Conservation (phyloP, 2,888 invertebrate genomes). For the Hydrotaea diabolus region DNA sequence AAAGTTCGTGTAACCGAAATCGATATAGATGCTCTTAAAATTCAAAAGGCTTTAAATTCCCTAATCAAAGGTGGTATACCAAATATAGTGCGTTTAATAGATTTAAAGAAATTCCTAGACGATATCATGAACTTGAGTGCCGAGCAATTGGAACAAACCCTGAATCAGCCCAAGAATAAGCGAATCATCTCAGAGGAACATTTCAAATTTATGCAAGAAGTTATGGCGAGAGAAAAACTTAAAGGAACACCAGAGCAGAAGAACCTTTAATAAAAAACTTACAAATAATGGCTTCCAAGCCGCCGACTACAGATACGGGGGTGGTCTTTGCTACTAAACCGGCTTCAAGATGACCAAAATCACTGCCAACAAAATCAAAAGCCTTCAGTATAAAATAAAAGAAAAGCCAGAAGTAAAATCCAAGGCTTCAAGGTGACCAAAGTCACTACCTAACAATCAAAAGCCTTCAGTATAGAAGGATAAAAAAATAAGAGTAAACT, state of each 20-base stretch:
- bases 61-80: slow-evolving; percentile 43
- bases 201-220: slow-evolving; percentile 35
- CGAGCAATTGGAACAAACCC: slow-evolving; percentile 3
- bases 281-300: neutral
- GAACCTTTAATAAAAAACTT: slow-evolving; percentile 11
- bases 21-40: slow-evolving; percentile 29
- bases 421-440: too few species aligned
- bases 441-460: too few species aligned
- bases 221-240: slow-evolving; percentile 20
- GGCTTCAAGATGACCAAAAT: too few species aligned
- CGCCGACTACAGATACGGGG: neutral
- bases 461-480: too few species aligned
- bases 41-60: slow-evolving; percentile 4
- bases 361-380: too few species aligned
- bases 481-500: too few species aligned
- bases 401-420: too few species aligned
- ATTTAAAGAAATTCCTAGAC: slow-evolving; percentile 48
- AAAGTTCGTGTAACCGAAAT: neutral
- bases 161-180: slow-evolving; percentile 23
- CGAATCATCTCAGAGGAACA: neutral
- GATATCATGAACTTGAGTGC: neutral
- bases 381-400: too few species aligned
- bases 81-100: slow-evolving; percentile 39
- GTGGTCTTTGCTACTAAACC: too few species aligned
- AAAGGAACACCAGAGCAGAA: neutral